A percentile compares a stretch with the other conserved stretches of the same genome.
Evolutionary conservation across 2,797 vertebrate genomes (phyloP).

Genomic region (Geotrypetes seraphini): DNA sequence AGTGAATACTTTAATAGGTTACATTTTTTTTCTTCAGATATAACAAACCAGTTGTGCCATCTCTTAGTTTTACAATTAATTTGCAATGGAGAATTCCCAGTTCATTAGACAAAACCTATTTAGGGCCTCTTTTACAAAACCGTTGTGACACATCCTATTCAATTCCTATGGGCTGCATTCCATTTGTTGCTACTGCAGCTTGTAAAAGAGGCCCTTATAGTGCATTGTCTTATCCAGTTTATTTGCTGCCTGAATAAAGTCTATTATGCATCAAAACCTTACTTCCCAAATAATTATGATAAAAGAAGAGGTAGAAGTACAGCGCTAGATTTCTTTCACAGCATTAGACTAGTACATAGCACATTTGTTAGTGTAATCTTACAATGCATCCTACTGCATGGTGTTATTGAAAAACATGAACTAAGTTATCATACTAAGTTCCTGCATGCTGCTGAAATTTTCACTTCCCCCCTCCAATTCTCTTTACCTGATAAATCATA

Average conservation of each 20-base stretch:
- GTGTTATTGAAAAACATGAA: constrained; percentile 24
- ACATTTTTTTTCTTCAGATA: too few relatives aligned
- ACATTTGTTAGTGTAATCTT: constrained; percentile 51
- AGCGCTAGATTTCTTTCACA: constrained; percentile 62
- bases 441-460: constrained; percentile 29
- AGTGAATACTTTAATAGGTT: constrained; percentile 39
- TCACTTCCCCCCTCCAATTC: constrained; percentile 8
- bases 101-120: constrained; percentile 40
- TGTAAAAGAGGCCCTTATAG: too few relatives aligned
- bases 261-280: constrained; percentile 47
- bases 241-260: constrained; percentile 54
- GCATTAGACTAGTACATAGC: constrained; percentile 52
- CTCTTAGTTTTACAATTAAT: constrained; percentile 16
- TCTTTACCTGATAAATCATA: constrained; percentile 26
- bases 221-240: constrained; percentile 38
- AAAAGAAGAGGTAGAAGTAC: constrained; percentile 67
- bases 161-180: too few relatives aligned
- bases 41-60: constrained; percentile 47
- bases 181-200: too few relatives aligned
- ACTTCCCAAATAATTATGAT: constrained; percentile 62
- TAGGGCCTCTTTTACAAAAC: too few relatives aligned
- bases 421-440: constrained; percentile 25
- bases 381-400: constrained; percentile 25
- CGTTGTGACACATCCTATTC: too few relatives aligned
- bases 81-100: constrained; percentile 53